phyloP scores from a whole-genome alignment of 2,797 vertebrate species.

The Poliocrania exsul region DNA sequence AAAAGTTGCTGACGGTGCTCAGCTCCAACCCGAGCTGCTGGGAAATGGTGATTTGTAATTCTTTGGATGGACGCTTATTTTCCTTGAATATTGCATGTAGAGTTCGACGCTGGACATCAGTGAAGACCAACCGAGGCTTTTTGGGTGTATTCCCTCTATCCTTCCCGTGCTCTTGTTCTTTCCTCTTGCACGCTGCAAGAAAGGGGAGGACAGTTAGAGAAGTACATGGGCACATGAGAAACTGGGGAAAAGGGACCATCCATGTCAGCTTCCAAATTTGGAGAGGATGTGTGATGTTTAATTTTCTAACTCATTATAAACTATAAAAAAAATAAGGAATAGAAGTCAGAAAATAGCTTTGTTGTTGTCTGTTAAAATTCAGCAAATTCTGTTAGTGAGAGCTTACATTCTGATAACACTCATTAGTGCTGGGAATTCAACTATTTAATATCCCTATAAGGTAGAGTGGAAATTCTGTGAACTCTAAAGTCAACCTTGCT shows the following conservation, averaged over 20 bases:
- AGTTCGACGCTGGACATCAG: slow-evolving; percentile 97
- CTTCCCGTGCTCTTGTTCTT: slow-evolving; percentile 94
- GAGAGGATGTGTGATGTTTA: background rate
- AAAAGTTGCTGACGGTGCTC: slow-evolving; percentile 99
- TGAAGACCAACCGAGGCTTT: slow-evolving; percentile 97
- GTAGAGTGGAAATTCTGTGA: background rate
- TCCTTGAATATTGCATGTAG: slow-evolving; percentile 99
- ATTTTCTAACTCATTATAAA: background rate
- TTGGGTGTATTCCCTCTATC: slow-evolving; percentile 92
- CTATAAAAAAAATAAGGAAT: background rate
- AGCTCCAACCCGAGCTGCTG: slow-evolving; percentile 98
- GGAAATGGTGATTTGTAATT: slow-evolving; percentile 98
- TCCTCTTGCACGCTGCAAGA: slow-evolving; percentile 94
- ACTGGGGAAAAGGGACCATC: background rate
- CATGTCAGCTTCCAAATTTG: background rate
- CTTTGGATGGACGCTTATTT: slow-evolving; percentile 99
- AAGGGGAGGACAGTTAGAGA: slow-evolving; percentile 53
- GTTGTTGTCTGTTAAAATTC: background rate
- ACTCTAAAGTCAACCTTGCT: background rate
- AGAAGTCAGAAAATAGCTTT: background rate
- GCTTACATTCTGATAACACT: background rate
- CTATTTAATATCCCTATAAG: background rate
- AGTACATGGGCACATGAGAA: rapidly evolving
- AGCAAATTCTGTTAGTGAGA: background rate
- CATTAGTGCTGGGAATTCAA: background rate